These are phyloP conservation scores for Musca domestica DNA, from an alignment of 1,140 invertebrate genomes.

Conservation along the genomic window DNA sequence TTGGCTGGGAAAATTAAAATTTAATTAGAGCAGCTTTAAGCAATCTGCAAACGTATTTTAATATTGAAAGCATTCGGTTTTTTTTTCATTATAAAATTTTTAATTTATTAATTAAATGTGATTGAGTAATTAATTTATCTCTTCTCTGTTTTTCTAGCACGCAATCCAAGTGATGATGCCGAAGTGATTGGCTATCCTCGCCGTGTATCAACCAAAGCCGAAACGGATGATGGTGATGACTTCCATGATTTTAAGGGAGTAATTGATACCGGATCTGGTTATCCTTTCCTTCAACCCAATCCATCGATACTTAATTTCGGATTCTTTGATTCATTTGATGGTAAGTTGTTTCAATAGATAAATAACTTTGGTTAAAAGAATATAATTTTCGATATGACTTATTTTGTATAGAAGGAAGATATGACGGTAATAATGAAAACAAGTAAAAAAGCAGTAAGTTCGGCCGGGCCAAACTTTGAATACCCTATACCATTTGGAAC, in stretches of 20 bases:
- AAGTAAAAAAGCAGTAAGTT: no score
- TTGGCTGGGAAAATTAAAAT: not conserved
- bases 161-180: constrained; percentile 43
- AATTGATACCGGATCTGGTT: constrained; percentile 44
- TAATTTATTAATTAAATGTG: not conserved
- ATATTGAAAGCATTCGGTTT: not conserved
- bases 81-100: not conserved
- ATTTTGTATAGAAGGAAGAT: no score
- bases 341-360: constrained; percentile 37
- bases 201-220: not conserved
- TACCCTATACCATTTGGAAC: no score
- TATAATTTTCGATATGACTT: no score
- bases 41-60: not conserved
- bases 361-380: no score
- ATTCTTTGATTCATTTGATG: constrained; percentile 46
- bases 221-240: constrained; percentile 24
- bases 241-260: constrained; percentile 46
- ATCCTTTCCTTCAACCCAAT: constrained; percentile 43
- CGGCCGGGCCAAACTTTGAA: no score
- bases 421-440: no score
- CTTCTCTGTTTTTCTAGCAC: constrained; percentile 31
- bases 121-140: not conserved
- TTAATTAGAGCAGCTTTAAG: not conserved
- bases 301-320: constrained; percentile 37
- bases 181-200: constrained; percentile 39